Evolutionary conservation across 2,113 vertebrate species (phyloP).

Genomic region (Rutilus rutilus): DNA sequence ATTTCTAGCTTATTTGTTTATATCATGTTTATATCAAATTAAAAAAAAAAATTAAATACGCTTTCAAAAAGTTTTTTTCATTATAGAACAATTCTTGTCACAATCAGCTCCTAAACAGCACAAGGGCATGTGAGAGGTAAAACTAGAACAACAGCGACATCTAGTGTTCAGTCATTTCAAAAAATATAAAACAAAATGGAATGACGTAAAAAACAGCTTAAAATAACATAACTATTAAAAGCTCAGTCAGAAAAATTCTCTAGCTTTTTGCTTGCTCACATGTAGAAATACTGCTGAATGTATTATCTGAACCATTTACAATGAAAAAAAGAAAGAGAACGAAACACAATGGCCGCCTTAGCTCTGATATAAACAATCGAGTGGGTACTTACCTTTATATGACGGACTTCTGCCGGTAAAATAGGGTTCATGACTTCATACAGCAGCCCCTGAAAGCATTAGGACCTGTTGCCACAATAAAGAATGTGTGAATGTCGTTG

Average conservation of each 20-base stretch:
- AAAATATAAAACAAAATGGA: not conserved
- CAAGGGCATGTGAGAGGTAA: not conserved
- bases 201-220: not conserved
- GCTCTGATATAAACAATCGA: not conserved
- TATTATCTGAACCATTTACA: not conserved
- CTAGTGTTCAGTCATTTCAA: not conserved
- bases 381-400: not conserved
- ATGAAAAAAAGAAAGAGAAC: not conserved
- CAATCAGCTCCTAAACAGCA: not conserved
- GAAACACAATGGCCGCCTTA: not conserved
- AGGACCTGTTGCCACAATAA: not conserved
- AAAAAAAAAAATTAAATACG: not conserved
- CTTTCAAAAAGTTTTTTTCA: not conserved
- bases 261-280: not conserved
- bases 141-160: constrained; percentile 14
- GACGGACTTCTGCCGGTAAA: not conserved
- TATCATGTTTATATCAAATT: not conserved
- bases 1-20: not conserved
- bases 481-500: not conserved
- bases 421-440: not conserved
- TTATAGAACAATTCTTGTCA: not conserved
- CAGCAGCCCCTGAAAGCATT: not conserved
- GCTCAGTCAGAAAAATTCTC: not conserved
- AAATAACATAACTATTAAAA: not conserved
- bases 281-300: not conserved